Evolutionary conservation across 2,113 vertebrate genomes (phyloP), one percentile per base, ranked within the genome.

Genomic region (Hydrolagus affinis): DNA sequence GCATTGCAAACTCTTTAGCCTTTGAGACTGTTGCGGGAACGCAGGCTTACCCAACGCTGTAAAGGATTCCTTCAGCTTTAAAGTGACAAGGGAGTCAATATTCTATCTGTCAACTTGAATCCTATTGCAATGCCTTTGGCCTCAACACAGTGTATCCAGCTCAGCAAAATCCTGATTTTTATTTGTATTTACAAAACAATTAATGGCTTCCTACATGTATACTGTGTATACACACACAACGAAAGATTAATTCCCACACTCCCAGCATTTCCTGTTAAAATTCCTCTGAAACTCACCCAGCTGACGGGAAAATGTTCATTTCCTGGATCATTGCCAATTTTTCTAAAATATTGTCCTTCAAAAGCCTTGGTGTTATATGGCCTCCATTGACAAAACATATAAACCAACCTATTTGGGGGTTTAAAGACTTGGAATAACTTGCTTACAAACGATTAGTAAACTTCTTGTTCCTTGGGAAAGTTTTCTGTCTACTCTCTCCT

Each of bases 181-280:
- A 9, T 66, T 83, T 64, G 62, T 83, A 64, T 80, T 80, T 80
- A 64, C 21, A 15, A 32, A 68, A 32, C 32, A 19, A 28, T 83
- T 66, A 83, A 83, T 19, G 8, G 66, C 78, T 83, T 83, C 78
- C 78, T 83, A 21, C 32, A 28, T 83, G n/a, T n/a, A n/a, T n/a
- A n/a, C n/a, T n/a, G n/a, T n/a, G n/a, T n/a, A 83, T 21, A 83
- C 62, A 83, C 25, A 44, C 44, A 15, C 77, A 80, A 15, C 8
- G 60, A 0, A 23, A 28, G 28, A 30, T 25, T 83, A 83, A 83
- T 30, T 66, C 78, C 60, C n/a, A 12, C 62, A 32, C 25, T 32
- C 64, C 32, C 78, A 83, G 78, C 78, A 66, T 66, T 83, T 83
- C 62, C 60, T 32, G 19, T 32, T 62, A 66, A 32, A 66, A 83